phyloP scores from a whole-genome alignment of 2,888 invertebrate species.

The Sturmia bella region DNA sequence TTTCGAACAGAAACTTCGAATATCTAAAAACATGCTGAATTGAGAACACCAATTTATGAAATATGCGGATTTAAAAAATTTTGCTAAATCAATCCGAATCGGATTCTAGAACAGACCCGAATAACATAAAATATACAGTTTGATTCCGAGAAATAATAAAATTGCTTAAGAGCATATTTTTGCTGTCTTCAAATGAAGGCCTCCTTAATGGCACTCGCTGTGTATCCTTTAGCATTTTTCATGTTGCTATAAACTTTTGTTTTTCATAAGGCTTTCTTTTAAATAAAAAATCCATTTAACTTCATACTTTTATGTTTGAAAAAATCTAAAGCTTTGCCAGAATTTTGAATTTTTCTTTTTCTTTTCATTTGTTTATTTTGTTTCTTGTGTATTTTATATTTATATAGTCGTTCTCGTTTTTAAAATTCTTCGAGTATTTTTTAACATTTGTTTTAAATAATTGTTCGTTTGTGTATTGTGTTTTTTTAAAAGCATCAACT shows the following conservation, averaged over 20 bases:
- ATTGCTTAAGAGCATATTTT: not conserved
- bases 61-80: too few relatives aligned
- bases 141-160: too few relatives aligned
- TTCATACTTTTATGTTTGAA: slow-evolving; percentile 32
- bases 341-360: slow-evolving; percentile 36
- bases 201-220: slow-evolving; percentile 16
- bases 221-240: slow-evolving; percentile 31
- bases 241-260: slow-evolving; percentile 53
- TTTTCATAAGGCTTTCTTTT: slow-evolving; percentile 24
- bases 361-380: not conserved
- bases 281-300: slow-evolving; percentile 55
- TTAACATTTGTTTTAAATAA: slow-evolving; percentile 10
- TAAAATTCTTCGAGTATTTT: slow-evolving; percentile 46
- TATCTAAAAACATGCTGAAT: too few relatives aligned
- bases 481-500: slow-evolving; percentile 1
- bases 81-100: too few relatives aligned
- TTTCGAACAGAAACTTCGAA: too few relatives aligned
- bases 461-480: slow-evolving; percentile 33
- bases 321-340: slow-evolving; percentile 58
- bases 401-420: slow-evolving; percentile 44
- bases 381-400: slow-evolving; percentile 37
- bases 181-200: not conserved
- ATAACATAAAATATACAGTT: too few relatives aligned
- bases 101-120: too few relatives aligned
- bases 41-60: too few relatives aligned